Evolutionary conservation across 1,140 invertebrate genomes (phyloP), one percentile per base, ranked within the genome.

Genomic region (Drosophila leontia): DNA sequence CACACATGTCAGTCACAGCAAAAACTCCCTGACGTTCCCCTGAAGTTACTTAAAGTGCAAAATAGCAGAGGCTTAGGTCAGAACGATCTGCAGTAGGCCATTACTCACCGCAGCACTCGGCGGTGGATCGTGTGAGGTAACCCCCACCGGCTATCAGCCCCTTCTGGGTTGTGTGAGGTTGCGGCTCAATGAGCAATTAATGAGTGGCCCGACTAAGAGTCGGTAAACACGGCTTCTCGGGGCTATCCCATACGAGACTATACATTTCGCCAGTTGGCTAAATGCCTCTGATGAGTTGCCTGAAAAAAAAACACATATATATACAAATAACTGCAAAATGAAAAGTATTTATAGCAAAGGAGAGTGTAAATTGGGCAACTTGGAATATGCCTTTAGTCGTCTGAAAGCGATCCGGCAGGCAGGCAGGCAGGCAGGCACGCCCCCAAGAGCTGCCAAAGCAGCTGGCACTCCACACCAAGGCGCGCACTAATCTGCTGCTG

Each of bases 261-360:
- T 19, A 58, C n/a, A 71, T 69, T 71, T 71, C 68, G 64, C 50
- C 64, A 70, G 41, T 71, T 70, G 51, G 42, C 11, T 70, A 69
- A 70, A 71, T 71, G 45, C 9, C 15, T 29, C 17, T 17, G n/a
- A 26, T 70, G 19, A 47, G 39, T 35, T 71, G 68, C 50, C 67
- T 32, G 48, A 26, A 26, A 35, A 9, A 34, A 8, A 19, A 34
- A 17, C 29, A 12, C 2, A 29, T 47, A 47, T 51, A 3, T 23
- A 15, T 17, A 59, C 32, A 50, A 50, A 42, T 71, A 69, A 53
- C 45, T 68, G 44, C 35, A 34, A 34, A 51, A 32, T 9, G 61
- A 26, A 32, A 56, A 41, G n/a, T 32, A 69, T 41, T 17, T 17
- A 61, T 23, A 26, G 13, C 17, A 7, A 19, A 7, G 19, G 29